A percentile compares a stretch with the other conserved stretches of the same genome.
Conservation (phyloP, 2,888 invertebrate species). For the Ochropleura leucogaster region DNA sequence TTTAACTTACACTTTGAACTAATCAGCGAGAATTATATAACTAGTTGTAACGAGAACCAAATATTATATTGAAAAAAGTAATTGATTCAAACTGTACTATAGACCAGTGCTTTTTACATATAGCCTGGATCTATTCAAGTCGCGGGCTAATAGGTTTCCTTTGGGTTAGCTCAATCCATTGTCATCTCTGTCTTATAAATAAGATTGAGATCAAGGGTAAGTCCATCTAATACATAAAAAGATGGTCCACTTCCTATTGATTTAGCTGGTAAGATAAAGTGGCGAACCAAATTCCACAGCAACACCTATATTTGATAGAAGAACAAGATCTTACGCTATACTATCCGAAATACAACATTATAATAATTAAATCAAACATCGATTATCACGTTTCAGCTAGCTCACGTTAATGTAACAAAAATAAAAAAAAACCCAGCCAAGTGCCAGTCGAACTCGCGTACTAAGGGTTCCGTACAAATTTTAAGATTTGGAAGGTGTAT, state of each 20-base stretch:
- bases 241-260: background rate
- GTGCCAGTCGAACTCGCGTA: no score
- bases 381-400: background rate
- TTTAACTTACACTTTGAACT: background rate
- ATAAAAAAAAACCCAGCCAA: no score
- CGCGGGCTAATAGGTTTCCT: no score
- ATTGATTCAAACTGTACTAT: background rate
- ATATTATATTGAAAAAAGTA: background rate
- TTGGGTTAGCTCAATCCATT: no score
- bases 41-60: background rate
- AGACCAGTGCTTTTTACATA: background rate
- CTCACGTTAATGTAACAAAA: background rate
- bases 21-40: constrained; percentile 2
- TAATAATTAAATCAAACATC: background rate
- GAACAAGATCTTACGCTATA: background rate
- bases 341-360: background rate
- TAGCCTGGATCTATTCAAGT: no score
- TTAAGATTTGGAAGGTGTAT: no score
- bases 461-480: no score
- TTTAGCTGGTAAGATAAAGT: background rate
- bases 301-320: background rate
- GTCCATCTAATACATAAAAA: no score
- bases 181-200: no score
- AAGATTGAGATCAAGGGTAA: no score
- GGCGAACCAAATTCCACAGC: background rate